Evolutionary conservation across 2,113 vertebrate species (phyloP), one percentile per base, ranked within the genome.

Genomic region (Oxyruncus cristatus): DNA sequence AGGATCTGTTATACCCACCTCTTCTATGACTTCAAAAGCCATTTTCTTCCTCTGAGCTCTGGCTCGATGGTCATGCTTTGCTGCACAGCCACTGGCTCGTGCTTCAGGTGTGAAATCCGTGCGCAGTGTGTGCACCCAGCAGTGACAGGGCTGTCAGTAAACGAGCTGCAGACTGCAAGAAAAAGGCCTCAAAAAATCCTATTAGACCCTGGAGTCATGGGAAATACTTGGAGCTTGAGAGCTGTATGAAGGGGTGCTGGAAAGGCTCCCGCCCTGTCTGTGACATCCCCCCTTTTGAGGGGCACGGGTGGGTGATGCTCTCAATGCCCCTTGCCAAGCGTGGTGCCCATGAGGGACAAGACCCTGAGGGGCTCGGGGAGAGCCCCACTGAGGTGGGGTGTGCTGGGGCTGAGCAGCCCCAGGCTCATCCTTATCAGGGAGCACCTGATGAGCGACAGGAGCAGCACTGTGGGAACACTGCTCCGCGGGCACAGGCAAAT

Each of bases 351-450:
- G 18, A 2, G 24, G 33, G 61, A 35, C 46, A 61, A 70, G 65
- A 59, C 50, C 74, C 41, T 0, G 2, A 13, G 50, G 1, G 0
- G 33, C 37, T 63, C 0, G 2, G 19, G 52, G 32, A 12, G 33
- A 61, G 44, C 37, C 33, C 7, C 3, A 14, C 35, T 1, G 22
- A 23, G 41, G 5, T n/a, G 65, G 84, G 74, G 46, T 12, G 53
- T 18, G 72, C 72, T 21, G 59, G 49, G 26, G 50, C 50, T 52
- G 26, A 52, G 47, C 58, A 23, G 76, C 19, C 9, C 1, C 71
- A 23, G 0, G 2, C 61, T 42, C n/a, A 61, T 74, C 63, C 77
- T 74, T 59, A 30, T 39, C 63, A 6, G 30, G 80, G 58, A 72
- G 30, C 4, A 22, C 81, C 12, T 61, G 35, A 76, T 71, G 76